Evolutionary conservation across 2,113 vertebrate genomes (phyloP).

Genomic region (Barnardius zonarius): DNA sequence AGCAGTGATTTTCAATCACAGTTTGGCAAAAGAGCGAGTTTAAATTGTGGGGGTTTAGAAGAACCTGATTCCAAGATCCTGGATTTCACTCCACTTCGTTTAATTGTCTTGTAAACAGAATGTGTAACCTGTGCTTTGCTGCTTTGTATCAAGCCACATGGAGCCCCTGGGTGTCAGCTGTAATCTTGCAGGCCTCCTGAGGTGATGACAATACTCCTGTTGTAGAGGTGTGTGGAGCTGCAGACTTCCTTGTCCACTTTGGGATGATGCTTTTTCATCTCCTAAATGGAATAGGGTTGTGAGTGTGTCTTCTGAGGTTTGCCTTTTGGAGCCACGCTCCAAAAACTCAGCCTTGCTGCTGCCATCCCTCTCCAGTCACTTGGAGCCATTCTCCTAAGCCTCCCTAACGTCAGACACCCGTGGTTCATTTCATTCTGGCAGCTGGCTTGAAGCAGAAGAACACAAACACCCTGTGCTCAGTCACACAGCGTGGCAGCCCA

Average conservation of each 20-base stretch:
- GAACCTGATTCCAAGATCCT: neutral
- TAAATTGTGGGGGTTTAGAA: neutral
- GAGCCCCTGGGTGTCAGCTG: neutral
- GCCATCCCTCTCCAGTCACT: neutral
- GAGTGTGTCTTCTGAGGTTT: neutral
- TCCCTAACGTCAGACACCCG: fast-evolving
- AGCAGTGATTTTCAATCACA: neutral
- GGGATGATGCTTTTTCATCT: neutral
- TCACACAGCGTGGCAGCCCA: neutral
- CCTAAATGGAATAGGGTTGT: fast-evolving
- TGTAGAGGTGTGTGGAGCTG: neutral
- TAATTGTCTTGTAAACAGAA: neutral
- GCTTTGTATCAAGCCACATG: fast-evolving
- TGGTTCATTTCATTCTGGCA: neutral
- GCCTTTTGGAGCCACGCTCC: fast-evolving
- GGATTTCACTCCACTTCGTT: neutral
- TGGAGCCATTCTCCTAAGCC: neutral
- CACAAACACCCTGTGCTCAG: neutral
- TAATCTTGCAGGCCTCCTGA: neutral
- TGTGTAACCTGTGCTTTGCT: neutral
- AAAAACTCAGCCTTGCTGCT: neutral
- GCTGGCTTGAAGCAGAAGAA: neutral
- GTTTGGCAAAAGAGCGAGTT: neutral
- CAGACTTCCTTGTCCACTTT: neutral
- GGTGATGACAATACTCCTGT: neutral